Percentiles rank a stretch among this genome's conserved stretches.
Evolutionary conservation across 2,888 invertebrate genomes (phyloP).

Genomic region (Troglohyphantes excavatus): DNA sequence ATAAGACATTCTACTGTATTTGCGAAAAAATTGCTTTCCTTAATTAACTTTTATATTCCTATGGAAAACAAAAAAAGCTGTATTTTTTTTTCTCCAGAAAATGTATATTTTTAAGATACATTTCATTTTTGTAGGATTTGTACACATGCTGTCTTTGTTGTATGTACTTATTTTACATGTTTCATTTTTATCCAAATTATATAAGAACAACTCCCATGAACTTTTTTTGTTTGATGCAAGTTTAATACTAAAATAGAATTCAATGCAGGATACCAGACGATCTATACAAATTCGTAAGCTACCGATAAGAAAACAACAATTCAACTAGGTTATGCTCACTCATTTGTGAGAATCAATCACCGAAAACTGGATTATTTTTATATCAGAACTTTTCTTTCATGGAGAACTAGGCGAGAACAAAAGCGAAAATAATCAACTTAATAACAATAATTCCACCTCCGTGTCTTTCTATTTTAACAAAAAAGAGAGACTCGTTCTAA

Average conservation of each 20-base stretch:
- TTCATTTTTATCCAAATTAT: too few relatives aligned
- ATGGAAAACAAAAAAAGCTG: too few relatives aligned
- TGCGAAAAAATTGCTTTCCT: too few relatives aligned
- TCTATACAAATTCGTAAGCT: too few relatives aligned
- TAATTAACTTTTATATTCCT: too few relatives aligned
- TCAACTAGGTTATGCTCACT: not conserved
- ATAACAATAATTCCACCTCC: constrained; percentile 19
- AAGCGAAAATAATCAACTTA: not conserved
- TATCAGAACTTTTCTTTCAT: not conserved
- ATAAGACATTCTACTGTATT: too few relatives aligned
- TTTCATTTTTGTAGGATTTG: too few relatives aligned
- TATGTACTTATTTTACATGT: too few relatives aligned
- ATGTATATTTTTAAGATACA: too few relatives aligned
- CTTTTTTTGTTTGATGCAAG: not conserved
- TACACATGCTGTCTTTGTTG: too few relatives aligned
- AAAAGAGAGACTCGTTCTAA: constrained; percentile 15
- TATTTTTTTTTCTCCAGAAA: too few relatives aligned
- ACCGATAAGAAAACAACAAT: not conserved
- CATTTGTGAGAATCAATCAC: not conserved
- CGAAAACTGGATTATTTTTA: constrained; percentile 2
- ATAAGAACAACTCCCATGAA: not conserved
- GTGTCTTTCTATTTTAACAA: not conserved
- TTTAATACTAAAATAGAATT: not conserved
- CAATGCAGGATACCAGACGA: not conserved
- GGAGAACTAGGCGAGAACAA: not conserved